Evolutionary conservation across 2,888 invertebrate species (phyloP), one percentile per base, ranked within the genome.

Genomic region (Perithous albicinctus): DNA sequence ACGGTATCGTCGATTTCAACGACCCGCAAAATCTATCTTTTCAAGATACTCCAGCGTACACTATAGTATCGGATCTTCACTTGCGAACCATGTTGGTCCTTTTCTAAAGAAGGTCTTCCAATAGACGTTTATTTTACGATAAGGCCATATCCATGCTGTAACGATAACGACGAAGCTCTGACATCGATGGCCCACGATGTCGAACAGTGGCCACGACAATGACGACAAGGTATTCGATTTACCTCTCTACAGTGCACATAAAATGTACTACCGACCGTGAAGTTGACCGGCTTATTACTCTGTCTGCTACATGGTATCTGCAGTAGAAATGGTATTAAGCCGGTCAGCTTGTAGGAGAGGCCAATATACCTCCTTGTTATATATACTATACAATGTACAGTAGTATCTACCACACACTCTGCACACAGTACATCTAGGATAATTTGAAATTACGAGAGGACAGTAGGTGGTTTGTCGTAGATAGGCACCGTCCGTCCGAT

Each of bases 361-460:
- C 63, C 4, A 23, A 66, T 43, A 7, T 54, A 54, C 18, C 51
- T n/a, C 41, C 18, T 41, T 26, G 54, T 54, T 32, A 29, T 29
- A 26, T 63, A 29, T 12, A 41, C 59, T 8, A 32, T 10, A 56
- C 56, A 15, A 29, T 15, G 56, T 61, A 32, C 18, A n/a, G 2
- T 18, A 51, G 70, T 41, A 70, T 38, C 56, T 10, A 35, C 51
- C 38, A 23, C 51, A 15, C n/a, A 54, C 12, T 23, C 74, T 51
- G 43, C 18, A 41, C 4, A n/a, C 15, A 29, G 64, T 54, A 54
- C 18, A 18, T 54, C 15, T 12, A 20, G 41, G 74, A 56, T 64
- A 66, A 75, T 66, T 54, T 43, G 74, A 46, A 73, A 73, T 73
- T 61, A 63, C 61, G 61, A 73, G 35, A 56, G 43, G 29, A 32